phyloP scores from a whole-genome alignment of 2,113 vertebrate species.

The Carassius auratus region DNA sequence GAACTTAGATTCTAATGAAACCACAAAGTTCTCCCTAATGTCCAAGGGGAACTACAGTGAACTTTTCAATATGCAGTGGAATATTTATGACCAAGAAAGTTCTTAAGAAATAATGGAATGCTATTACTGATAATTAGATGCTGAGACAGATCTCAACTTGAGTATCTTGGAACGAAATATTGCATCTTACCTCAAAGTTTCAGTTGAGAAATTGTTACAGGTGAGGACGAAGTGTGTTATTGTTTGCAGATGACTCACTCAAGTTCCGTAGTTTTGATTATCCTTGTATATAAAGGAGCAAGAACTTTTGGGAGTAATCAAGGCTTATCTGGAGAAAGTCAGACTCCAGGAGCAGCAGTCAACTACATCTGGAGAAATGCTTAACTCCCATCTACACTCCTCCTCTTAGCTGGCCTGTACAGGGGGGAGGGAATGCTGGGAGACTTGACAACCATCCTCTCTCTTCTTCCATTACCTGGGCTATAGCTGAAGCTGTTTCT shows the following conservation, averaged over 20 bases:
- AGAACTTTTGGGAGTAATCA: slow-evolving; percentile 19
- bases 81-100: slow-evolving; percentile 27
- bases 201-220: slow-evolving; percentile 43
- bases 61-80: slow-evolving; percentile 24
- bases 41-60: background rate
- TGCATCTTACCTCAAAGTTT: slow-evolving; percentile 70
- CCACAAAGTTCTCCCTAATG: no score
- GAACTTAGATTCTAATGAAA: background rate
- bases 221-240: background rate
- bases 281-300: slow-evolving; percentile 11
- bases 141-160: slow-evolving; percentile 34
- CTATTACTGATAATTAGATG: slow-evolving; percentile 17
- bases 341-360: slow-evolving; percentile 27
- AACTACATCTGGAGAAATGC: slow-evolving; percentile 62
- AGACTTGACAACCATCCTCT: slow-evolving; percentile 56
- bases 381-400: slow-evolving; percentile 53
- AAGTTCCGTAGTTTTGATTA: slow-evolving; percentile 35
- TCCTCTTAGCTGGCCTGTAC: slow-evolving; percentile 55
- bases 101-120: background rate
- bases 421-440: slow-evolving; percentile 68
- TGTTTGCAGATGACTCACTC: slow-evolving; percentile 13
- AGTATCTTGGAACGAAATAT: slow-evolving; percentile 26
- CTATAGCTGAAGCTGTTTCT: background rate
- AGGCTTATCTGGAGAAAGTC: slow-evolving; percentile 46
- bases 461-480: slow-evolving; percentile 11